A percentile compares a stretch with the other conserved stretches of the same genome.
phyloP scores from a whole-genome alignment of 2,888 invertebrate species.

The Plusia festucae region DNA sequence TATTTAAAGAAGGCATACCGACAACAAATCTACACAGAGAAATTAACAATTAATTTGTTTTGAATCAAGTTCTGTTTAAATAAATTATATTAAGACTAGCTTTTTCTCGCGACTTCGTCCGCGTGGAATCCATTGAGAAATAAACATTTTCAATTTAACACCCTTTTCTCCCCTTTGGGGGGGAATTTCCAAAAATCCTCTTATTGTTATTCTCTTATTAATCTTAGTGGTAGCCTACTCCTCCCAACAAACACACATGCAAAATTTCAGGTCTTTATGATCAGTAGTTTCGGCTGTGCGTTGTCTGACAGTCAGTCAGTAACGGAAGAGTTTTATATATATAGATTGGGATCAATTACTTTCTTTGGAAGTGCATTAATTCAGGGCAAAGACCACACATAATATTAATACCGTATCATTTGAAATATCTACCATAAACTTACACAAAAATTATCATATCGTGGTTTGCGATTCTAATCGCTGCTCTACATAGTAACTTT shows the following conservation, averaged over 20 bases:
- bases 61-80: neutral
- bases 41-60: neutral
- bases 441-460: slow-evolving; percentile 9
- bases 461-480: slow-evolving; percentile 3
- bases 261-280: too few species aligned
- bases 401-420: neutral
- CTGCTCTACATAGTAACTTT: neutral
- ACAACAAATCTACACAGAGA: neutral
- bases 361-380: neutral
- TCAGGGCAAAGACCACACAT: neutral
- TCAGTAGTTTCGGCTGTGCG: too few species aligned
- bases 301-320: too few species aligned
- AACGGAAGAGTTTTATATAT: too few species aligned
- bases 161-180: too few species aligned
- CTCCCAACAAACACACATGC: too few species aligned
- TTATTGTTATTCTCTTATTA: too few species aligned
- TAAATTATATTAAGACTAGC: neutral
- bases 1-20: slow-evolving; percentile 1
- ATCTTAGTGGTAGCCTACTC: too few species aligned
- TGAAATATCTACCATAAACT: neutral
- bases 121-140: too few species aligned
- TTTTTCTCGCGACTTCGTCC: too few species aligned
- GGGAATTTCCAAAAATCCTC: too few species aligned
- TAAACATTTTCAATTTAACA: too few species aligned
- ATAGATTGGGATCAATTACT: neutral